These are phyloP conservation scores for Eupleurogrammus muticus DNA, from an alignment of 2,797 vertebrate species.

Conservation along the genomic window DNA sequence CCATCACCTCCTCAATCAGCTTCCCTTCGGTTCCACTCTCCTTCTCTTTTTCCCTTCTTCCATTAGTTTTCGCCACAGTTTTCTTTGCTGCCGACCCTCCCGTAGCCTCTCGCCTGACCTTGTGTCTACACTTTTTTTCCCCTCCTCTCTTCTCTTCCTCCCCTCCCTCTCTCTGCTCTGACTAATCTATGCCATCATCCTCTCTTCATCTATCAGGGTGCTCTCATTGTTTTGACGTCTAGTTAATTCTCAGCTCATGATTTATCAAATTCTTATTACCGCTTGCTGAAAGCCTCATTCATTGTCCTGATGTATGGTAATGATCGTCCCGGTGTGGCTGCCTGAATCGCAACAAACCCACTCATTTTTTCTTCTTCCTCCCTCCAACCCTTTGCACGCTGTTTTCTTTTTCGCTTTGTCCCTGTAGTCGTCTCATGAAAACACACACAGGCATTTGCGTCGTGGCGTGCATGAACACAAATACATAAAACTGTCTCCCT, in stretches of 20 bases:
- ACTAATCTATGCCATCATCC: slow-evolving; percentile 95
- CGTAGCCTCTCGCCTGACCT: slow-evolving; percentile 62
- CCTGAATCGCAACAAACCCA: slow-evolving; percentile 85
- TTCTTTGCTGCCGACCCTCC: slow-evolving; percentile 9
- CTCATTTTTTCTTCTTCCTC: slow-evolving; percentile 57
- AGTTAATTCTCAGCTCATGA: slow-evolving; percentile 99
- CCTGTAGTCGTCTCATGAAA: slow-evolving; percentile 38
- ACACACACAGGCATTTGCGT: slow-evolving; percentile 22
- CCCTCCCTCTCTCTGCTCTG: slow-evolving; percentile 75
- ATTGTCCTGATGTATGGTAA: slow-evolving; percentile 99
- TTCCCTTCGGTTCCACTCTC: slow-evolving; percentile 12
- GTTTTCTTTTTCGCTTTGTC: slow-evolving; percentile 52
- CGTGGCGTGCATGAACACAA: background rate
- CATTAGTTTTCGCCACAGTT: slow-evolving; percentile 21
- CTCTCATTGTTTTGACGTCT: slow-evolving; percentile 99
- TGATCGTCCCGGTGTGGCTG: slow-evolving; percentile 92
- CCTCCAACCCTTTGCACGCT: slow-evolving; percentile 49
- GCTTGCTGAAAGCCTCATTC: slow-evolving; percentile 99
- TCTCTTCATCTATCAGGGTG: slow-evolving; percentile 97
- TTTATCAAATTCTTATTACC: slow-evolving; percentile 99
- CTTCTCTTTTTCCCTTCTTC: slow-evolving; percentile 22
- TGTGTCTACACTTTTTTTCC: slow-evolving; percentile 52
- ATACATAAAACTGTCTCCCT: slow-evolving; percentile 27
- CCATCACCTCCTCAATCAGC: slow-evolving; percentile 38
- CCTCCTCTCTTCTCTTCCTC: slow-evolving; percentile 1